These are phyloP conservation scores for Achatina immaculata DNA, from an alignment of 1,140 invertebrate species.

Conservation along the genomic window DNA sequence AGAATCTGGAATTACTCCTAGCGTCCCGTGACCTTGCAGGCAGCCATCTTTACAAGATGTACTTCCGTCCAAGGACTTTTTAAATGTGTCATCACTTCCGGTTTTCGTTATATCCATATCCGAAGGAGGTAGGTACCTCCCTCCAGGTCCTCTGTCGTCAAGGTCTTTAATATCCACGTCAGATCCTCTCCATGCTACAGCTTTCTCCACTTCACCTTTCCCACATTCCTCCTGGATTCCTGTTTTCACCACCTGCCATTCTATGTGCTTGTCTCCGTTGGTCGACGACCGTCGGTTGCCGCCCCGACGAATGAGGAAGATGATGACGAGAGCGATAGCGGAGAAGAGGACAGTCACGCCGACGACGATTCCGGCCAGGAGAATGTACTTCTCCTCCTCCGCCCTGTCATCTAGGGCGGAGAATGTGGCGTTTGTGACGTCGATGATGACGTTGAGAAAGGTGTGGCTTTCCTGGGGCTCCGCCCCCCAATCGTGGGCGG, in stretches of 20 bases:
- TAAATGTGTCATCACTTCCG: conserved; percentile 35
- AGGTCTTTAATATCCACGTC: conserved; percentile 33
- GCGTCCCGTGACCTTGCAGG: not conserved
- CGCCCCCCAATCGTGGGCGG: conserved; percentile 53
- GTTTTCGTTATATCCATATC: conserved; percentile 33
- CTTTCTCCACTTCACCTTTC: conserved; percentile 41
- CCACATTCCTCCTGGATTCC: conserved; percentile 46
- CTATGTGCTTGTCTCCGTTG: conserved; percentile 11
- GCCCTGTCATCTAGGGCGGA: conserved; percentile 29
- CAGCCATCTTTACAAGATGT: not conserved
- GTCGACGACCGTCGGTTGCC: conserved; percentile 24
- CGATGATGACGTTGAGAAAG: conserved; percentile 50
- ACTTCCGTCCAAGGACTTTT: conserved; percentile 28
- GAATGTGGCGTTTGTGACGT: conserved; percentile 54
- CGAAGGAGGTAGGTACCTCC: conserved; percentile 19
- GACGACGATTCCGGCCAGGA: conserved; percentile 58
- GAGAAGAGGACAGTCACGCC: conserved; percentile 58
- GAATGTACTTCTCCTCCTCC: conserved; percentile 50
- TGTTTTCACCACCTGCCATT: conserved; percentile 46
- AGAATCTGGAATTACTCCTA: conserved; percentile 32
- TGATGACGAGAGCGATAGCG: conserved; percentile 54
- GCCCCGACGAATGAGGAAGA: conserved; percentile 51
- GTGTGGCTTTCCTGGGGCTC: conserved; percentile 42
- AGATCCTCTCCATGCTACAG: conserved; percentile 37
- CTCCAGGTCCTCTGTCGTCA: not conserved